These are phyloP conservation scores for Xanthostigma xanthostigma DNA, from an alignment of 2,888 invertebrate genomes.

Conservation along the genomic window DNA sequence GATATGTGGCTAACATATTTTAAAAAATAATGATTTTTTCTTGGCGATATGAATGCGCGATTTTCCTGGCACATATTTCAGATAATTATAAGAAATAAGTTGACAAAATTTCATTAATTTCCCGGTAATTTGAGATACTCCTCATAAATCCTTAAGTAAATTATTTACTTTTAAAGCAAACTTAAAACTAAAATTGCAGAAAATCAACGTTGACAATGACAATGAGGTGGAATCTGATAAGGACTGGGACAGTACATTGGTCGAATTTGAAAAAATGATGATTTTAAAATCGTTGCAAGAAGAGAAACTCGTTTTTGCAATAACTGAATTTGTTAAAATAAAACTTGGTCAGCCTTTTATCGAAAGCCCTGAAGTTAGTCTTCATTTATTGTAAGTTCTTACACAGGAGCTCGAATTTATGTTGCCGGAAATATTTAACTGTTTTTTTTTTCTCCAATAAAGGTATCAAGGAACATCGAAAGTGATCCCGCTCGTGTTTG, in stretches of 20 bases:
- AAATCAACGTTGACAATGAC: slow-evolving; percentile 36
- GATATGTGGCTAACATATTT: too few relatives aligned
- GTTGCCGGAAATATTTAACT: background rate
- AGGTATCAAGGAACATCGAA: slow-evolving; percentile 58
- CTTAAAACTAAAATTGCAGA: slow-evolving; percentile 26
- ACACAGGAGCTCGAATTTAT: background rate
- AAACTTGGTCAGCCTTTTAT: slow-evolving; percentile 68
- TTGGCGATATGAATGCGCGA: too few relatives aligned
- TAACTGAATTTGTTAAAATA: slow-evolving; percentile 61
- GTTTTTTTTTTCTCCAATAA: slow-evolving; percentile 13
- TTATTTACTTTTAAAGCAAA: background rate
- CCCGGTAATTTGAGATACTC: too few relatives aligned
- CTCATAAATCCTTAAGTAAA: background rate
- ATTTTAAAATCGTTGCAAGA: slow-evolving; percentile 60
- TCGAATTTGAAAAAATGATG: slow-evolving; percentile 67
- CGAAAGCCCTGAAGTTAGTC: slow-evolving; percentile 62
- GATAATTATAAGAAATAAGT: too few relatives aligned
- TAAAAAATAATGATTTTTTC: too few relatives aligned
- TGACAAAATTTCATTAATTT: too few relatives aligned
- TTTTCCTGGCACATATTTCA: too few relatives aligned
- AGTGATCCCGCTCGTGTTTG: slow-evolving; percentile 67
- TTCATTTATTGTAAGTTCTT: slow-evolving; percentile 41
- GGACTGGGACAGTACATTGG: slow-evolving; percentile 49
- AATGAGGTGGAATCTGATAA: slow-evolving; percentile 22
- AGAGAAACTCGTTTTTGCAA: slow-evolving; percentile 67